These are phyloP conservation scores for Melipona bicolor DNA, from an alignment of 2,888 invertebrate genomes.

Conservation along the genomic window DNA sequence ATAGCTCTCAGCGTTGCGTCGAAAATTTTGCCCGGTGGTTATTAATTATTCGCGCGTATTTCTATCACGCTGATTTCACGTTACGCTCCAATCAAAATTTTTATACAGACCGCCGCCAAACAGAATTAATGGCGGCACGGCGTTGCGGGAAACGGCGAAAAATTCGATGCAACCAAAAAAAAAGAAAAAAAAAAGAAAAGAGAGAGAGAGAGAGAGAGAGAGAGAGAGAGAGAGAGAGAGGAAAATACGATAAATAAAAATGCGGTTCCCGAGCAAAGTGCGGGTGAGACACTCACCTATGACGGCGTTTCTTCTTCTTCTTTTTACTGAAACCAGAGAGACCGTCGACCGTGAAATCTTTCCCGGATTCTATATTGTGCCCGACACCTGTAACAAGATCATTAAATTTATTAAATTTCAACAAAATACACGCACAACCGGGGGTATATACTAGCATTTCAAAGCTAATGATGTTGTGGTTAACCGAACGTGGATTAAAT, in stretches of 20 bases:
- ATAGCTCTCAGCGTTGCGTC: constrained; percentile 4
- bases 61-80: constrained; percentile 20
- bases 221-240: too few relatives aligned
- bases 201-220: neutral
- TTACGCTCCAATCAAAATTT: constrained; percentile 11
- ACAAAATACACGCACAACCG: neutral
- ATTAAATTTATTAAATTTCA: neutral
- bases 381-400: constrained; percentile 86
- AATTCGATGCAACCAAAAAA: constrained; percentile 1
- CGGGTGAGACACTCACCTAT: constrained; percentile 89
- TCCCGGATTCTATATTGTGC: constrained; percentile 90
- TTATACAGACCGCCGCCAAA: neutral
- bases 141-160: neutral
- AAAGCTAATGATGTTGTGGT: neutral
- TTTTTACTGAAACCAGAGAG: constrained; percentile 93
- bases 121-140: constrained; percentile 24
- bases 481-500: constrained; percentile 3
- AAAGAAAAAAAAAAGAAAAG: neutral
- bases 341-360: constrained; percentile 93
- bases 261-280: constrained; percentile 14
- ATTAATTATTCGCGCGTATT: constrained; percentile 42
- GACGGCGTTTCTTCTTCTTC: constrained; percentile 97
- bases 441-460: too few relatives aligned
- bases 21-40: constrained; percentile 30
- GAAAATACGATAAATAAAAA: neutral